Conservation (phyloP, 2,888 invertebrate species). For the Philereme transversata region DNA sequence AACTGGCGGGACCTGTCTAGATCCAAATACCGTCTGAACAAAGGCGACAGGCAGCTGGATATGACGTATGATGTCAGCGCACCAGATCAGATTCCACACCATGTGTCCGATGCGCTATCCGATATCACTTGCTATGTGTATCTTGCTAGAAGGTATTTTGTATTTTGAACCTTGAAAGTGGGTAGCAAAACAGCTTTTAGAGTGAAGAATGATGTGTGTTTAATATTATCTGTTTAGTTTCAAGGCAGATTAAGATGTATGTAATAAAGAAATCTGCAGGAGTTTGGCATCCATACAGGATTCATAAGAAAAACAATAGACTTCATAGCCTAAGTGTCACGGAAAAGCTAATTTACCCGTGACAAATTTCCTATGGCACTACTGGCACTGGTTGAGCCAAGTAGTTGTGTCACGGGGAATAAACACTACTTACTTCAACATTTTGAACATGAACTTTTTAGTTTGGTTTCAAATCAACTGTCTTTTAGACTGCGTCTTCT, state of each 20-base stretch:
- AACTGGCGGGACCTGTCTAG: slow-evolving; percentile 96
- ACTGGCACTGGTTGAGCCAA: no score
- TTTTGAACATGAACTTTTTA: no score
- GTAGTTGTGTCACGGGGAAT: no score
- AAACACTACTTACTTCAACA: no score
- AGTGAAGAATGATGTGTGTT: neutral
- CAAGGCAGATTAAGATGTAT: neutral
- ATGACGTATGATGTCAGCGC: slow-evolving; percentile 90
- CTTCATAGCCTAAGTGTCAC: no score
- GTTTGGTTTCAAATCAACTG: no score
- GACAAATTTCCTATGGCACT: no score
- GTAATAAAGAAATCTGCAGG: no score
- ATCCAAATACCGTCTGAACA: slow-evolving; percentile 97
- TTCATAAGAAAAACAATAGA: no score
- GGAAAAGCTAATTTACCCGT: no score
- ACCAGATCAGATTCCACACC: slow-evolving; percentile 90
- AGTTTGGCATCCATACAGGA: no score
- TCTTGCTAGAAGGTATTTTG: slow-evolving; percentile 88
- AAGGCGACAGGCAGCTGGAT: slow-evolving; percentile 97
- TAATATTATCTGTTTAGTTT: neutral
- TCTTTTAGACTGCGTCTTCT: no score
- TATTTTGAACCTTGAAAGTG: slow-evolving; percentile 19
- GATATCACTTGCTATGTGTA: slow-evolving; percentile 99
- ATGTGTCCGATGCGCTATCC: slow-evolving; percentile 97
- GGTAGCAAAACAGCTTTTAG: slow-evolving; percentile 18